Evolutionary conservation across 1,140 invertebrate genomes (phyloP).

Genomic region (Calliphora vicina): DNA sequence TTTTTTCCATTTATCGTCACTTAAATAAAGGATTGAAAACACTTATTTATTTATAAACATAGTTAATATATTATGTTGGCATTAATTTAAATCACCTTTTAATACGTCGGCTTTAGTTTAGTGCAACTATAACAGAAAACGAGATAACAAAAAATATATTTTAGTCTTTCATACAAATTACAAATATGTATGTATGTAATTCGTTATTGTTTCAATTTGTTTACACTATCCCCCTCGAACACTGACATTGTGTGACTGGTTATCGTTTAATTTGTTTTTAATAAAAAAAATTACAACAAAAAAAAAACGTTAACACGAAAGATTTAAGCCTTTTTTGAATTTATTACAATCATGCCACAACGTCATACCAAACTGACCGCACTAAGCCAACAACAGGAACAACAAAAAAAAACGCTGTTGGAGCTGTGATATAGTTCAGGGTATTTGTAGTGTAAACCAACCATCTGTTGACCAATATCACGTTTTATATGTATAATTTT

Average conservation of each 20-base stretch:
- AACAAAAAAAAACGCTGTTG: neutral
- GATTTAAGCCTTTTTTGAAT: neutral
- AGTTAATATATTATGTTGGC: neutral
- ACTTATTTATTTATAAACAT: no score
- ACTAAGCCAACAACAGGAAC: neutral
- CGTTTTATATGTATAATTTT: neutral
- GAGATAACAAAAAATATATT: neutral
- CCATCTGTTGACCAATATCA: neutral
- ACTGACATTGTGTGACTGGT: neutral
- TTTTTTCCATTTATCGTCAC: no score
- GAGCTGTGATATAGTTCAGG: no score
- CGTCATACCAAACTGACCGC: neutral
- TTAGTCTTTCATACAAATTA: no score
- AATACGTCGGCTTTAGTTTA: neutral
- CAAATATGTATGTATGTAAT: no score
- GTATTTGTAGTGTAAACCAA: neutral
- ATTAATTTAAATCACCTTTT: neutral
- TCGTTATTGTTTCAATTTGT: no score
- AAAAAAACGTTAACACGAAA: neutral
- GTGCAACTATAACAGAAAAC: neutral
- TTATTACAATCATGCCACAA: neutral
- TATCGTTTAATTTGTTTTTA: neutral
- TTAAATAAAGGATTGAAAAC: no score
- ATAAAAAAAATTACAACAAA: neutral
- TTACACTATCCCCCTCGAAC: neutral